Evolutionary conservation across 2,888 invertebrate species (phyloP).

Genomic region (Trissolcus japonicus): DNA sequence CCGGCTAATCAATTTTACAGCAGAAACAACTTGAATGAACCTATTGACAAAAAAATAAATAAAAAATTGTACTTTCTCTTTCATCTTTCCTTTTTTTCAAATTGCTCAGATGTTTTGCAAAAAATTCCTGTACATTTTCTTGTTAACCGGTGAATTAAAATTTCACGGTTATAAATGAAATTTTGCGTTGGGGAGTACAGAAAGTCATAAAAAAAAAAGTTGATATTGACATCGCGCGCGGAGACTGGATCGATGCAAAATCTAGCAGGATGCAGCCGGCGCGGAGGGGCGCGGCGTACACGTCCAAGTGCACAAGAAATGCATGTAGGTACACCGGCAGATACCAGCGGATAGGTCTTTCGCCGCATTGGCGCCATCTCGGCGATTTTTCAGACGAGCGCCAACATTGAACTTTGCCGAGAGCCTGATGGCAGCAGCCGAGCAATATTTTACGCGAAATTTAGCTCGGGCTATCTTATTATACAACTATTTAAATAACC

Average conservation of each 20-base stretch:
- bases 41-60: too few species aligned
- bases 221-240: neutral
- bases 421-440: conserved; percentile 32
- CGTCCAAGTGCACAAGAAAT: conserved; percentile 35
- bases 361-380: conserved; percentile 58
- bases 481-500: conserved; percentile 55
- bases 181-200: neutral
- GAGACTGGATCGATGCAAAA: neutral
- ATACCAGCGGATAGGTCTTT: conserved; percentile 43
- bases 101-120: too few species aligned
- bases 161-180: conserved; percentile 1
- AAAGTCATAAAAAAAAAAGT: neutral
- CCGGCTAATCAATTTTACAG: too few species aligned
- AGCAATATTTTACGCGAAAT: conserved; percentile 52
- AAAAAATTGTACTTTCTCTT: too few species aligned
- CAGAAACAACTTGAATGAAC: too few species aligned
- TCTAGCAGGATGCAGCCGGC: conserved; percentile 18
- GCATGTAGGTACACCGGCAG: conserved; percentile 30
- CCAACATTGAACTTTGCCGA: conserved; percentile 49
- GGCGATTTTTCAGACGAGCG: conserved; percentile 51
- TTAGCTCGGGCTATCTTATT: conserved; percentile 46
- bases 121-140: too few species aligned
- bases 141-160: neutral
- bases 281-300: conserved; percentile 18
- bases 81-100: too few species aligned